These are phyloP conservation scores for Microplitis mediator DNA, from an alignment of 1,140 invertebrate genomes.

Conservation along the genomic window DNA sequence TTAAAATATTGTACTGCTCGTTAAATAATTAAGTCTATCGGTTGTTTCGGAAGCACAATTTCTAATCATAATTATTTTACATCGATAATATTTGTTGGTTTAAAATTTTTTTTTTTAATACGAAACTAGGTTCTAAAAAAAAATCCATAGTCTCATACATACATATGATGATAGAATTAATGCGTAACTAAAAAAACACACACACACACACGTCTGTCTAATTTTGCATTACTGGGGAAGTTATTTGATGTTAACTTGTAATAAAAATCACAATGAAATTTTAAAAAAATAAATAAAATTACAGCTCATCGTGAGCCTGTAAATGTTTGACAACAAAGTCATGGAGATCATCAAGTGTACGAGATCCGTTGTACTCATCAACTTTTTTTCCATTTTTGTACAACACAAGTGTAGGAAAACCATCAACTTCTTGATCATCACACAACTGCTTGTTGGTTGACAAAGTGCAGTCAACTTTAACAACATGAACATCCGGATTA, in stretches of 20 bases:
- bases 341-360: slow-evolving; percentile 71
- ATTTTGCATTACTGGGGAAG: not conserved
- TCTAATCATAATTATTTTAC: too few species aligned
- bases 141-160: too few species aligned
- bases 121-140: too few species aligned
- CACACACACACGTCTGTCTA: too few species aligned
- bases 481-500: slow-evolving; percentile 66
- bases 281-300: slow-evolving; percentile 35
- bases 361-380: slow-evolving; percentile 74
- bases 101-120: not conserved
- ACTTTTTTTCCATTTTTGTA: slow-evolving; percentile 73
- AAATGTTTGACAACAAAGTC: slow-evolving; percentile 68
- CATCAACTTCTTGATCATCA: slow-evolving; percentile 70
- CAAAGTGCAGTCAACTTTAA: slow-evolving; percentile 74
- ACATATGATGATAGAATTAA: too few species aligned
- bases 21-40: too few species aligned
- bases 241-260: not conserved
- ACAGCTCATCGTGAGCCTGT: slow-evolving; percentile 67
- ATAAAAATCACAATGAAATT: slow-evolving; percentile 18
- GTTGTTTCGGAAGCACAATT: too few species aligned
- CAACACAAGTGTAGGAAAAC: slow-evolving; percentile 72
- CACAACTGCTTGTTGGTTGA: slow-evolving; percentile 70
- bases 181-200: too few species aligned
- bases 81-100: slow-evolving; percentile 8
- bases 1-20: too few species aligned